Conservation (phyloP, 2,888 invertebrate genomes). For the Blera fallax region DNA sequence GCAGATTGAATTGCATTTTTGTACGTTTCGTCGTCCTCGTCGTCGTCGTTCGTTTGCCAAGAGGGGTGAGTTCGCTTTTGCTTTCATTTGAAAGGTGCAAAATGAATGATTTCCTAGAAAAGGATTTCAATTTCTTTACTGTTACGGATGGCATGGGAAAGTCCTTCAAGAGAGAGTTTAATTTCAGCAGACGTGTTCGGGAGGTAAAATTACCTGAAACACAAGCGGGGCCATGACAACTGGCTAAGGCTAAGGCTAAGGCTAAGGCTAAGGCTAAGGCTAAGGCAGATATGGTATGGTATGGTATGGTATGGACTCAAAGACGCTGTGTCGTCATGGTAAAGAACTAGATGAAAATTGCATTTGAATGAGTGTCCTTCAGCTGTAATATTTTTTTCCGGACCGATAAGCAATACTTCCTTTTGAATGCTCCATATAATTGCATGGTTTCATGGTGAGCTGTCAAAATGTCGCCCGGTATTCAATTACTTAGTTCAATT, state of each 20-base stretch:
- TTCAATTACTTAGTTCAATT: neutral
- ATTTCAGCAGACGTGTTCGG: constrained; percentile 33
- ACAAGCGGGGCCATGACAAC: neutral
- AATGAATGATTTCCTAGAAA: constrained; percentile 52
- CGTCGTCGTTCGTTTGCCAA: neutral
- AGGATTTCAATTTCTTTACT: constrained; percentile 41
- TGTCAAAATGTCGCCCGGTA: neutral
- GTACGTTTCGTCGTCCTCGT: neutral
- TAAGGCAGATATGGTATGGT: no score
- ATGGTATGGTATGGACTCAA: neutral
- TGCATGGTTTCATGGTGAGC: neutral
- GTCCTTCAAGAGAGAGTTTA: constrained; percentile 8
- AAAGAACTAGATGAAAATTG: constrained; percentile 21
- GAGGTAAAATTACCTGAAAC: constrained; percentile 6
- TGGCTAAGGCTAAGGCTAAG: neutral
- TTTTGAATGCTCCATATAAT: neutral
- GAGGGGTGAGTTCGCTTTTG: neutral
- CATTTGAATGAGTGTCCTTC: constrained; percentile 19
- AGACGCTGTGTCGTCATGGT: neutral
- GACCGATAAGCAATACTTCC: neutral
- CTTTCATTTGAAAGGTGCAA: constrained; percentile 41
- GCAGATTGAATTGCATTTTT: constrained; percentile 56
- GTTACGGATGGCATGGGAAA: neutral
- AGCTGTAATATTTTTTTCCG: constrained; percentile 4
- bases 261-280: no score